phyloP scores from a whole-genome alignment of 1,140 invertebrate species.

The Scylla paramamosain region DNA sequence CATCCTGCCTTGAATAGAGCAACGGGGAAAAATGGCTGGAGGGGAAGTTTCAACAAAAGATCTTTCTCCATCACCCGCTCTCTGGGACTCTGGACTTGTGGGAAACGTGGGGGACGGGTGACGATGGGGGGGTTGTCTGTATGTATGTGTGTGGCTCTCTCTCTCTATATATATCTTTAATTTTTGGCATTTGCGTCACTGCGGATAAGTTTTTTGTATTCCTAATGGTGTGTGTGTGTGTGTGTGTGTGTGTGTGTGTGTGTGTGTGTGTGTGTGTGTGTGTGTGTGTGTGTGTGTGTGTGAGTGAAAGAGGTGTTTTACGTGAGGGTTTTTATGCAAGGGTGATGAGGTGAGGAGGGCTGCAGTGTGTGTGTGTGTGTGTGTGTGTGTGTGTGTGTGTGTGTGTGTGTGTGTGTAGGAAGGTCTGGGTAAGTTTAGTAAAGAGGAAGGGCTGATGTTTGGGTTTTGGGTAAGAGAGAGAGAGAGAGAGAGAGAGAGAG shows the following conservation, averaged over 20 bases:
- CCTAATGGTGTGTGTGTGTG: neutral
- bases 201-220: neutral
- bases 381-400: too few species aligned
- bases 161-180: too few species aligned
- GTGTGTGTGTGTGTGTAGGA: neutral
- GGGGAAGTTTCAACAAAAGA: neutral
- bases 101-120: too few species aligned
- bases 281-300: neutral
- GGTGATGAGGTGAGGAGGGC: too few species aligned
- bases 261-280: neutral
- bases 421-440: neutral
- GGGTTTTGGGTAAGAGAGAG: too few species aligned
- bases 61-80: neutral
- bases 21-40: neutral
- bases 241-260: neutral
- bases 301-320: too few species aligned
- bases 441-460: neutral
- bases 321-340: too few species aligned
- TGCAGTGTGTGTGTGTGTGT: too few species aligned
- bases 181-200: neutral
- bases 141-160: too few species aligned
- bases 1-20: neutral
- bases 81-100: too few species aligned
- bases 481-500: too few species aligned
- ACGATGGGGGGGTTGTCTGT: too few species aligned